Conservation (phyloP, 2,797 vertebrate species). For the Aselliscus stoliczkanus region DNA sequence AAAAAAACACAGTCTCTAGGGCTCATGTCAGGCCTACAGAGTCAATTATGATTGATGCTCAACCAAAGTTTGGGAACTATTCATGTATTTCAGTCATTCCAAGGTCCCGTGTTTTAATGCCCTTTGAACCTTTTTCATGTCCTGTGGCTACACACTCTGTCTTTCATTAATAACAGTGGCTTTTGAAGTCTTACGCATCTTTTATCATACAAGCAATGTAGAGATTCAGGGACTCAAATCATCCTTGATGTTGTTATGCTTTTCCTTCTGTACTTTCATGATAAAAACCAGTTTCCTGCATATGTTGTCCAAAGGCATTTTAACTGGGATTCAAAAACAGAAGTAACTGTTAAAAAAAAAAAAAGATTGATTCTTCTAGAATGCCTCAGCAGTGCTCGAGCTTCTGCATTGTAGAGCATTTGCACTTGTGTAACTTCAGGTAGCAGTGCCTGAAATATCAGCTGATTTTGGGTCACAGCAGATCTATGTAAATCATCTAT, state of each 20-base stretch:
- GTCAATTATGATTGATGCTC: neutral
- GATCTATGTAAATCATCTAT: constrained; percentile 58
- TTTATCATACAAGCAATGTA: neutral
- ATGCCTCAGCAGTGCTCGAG: neutral
- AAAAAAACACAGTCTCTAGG: neutral
- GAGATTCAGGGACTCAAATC: neutral
- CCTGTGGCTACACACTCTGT: neutral
- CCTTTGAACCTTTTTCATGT: neutral
- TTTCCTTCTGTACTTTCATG: neutral
- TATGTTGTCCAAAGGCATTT: neutral
- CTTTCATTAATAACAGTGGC: neutral
- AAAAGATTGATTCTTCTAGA: neutral
- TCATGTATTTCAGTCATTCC: neutral
- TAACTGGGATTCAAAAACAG: neutral
- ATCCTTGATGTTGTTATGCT: neutral
- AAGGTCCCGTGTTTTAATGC: neutral
- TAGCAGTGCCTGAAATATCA: neutral
- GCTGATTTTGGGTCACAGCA: constrained; percentile 16
- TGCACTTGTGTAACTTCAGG: neutral
- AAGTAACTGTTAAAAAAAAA: neutral
- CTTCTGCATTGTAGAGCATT: neutral
- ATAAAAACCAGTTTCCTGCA: neutral
- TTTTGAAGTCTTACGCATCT: neutral
- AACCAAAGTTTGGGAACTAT: neutral
- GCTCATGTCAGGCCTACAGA: neutral